Percentiles rank a stretch among this genome's conserved stretches.
These are phyloP conservation scores for Oenanthe oenanthe DNA, from an alignment of 2,113 vertebrate genomes.

Conservation along the genomic window DNA sequence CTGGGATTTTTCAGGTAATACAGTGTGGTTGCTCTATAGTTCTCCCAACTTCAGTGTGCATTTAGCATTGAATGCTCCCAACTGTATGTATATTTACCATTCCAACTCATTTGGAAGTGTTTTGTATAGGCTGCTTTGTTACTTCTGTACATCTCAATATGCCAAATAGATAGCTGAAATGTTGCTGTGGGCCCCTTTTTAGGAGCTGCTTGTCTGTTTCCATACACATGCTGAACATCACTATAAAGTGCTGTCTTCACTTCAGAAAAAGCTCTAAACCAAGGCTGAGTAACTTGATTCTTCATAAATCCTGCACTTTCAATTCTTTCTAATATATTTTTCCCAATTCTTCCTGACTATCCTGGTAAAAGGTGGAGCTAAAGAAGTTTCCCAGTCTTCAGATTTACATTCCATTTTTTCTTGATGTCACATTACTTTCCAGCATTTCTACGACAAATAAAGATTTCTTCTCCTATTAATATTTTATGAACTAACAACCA, in stretches of 20 bases:
- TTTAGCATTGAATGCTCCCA: not conserved
- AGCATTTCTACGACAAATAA: not conserved
- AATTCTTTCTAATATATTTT: not conserved
- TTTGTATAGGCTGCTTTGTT: not conserved
- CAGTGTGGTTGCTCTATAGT: not conserved
- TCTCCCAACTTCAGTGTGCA: not conserved
- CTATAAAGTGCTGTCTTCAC: not conserved
- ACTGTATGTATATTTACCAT: not conserved
- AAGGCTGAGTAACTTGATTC: not conserved
- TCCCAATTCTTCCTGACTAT: not conserved
- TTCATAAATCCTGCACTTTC: not conserved
- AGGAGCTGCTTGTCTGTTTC: not conserved
- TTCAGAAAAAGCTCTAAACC: not conserved
- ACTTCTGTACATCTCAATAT: not conserved
- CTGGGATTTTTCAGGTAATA: not conserved
- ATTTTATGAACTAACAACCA: conserved; percentile 10
- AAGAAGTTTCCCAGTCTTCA: not conserved
- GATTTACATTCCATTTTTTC: not conserved
- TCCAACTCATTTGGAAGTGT: not conserved
- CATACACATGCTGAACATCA: not conserved
- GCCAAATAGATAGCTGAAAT: not conserved
- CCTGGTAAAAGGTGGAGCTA: not conserved
- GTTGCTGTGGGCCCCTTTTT: not conserved
- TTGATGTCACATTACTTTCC: not conserved
- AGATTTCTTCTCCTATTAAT: not conserved